Evolutionary conservation across 2,888 invertebrate genomes (phyloP).

Genomic region (Gisinianus flammeolus): DNA sequence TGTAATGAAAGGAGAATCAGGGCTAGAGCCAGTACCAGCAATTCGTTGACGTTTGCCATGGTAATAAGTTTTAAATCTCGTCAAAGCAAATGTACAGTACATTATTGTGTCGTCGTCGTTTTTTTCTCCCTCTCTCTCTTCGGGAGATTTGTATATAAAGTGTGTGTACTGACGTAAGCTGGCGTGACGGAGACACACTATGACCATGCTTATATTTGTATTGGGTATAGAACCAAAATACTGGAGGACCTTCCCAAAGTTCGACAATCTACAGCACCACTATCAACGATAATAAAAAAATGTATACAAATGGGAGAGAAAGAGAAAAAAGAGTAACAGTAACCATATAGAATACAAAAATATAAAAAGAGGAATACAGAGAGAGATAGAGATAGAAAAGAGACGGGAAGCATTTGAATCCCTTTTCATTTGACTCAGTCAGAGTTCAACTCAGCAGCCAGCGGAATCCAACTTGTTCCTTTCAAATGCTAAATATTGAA

Average conservation of each 20-base stretch:
- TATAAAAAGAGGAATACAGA: too few relatives aligned
- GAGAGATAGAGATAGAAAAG: too few relatives aligned
- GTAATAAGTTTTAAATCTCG: not conserved
- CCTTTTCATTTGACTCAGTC: conserved; percentile 21
- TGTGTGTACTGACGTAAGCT: too few relatives aligned
- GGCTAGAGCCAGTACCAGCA: not conserved
- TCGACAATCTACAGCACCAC: too few relatives aligned
- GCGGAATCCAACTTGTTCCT: conserved; percentile 17
- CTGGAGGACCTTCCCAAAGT: too few relatives aligned
- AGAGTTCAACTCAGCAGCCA: not conserved
- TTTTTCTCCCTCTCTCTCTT: too few relatives aligned
- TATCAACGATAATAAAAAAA: too few relatives aligned
- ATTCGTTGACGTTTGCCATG: not conserved
- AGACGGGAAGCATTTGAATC: conserved; percentile 5
- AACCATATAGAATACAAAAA: too few relatives aligned
- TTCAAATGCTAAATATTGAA: conserved; percentile 39
- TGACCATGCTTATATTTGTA: too few relatives aligned
- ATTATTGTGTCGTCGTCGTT: not conserved
- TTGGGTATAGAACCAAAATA: too few relatives aligned
- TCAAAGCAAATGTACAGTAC: not conserved
- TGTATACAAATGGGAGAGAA: not conserved
- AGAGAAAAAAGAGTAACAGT: not conserved
- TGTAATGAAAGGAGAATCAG: not conserved
- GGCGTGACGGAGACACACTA: too few relatives aligned
- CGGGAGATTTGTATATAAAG: too few relatives aligned